Percentiles rank a stretch among this genome's conserved stretches.
Evolutionary conservation across 2,888 invertebrate genomes (phyloP).

Genomic region (Polyommatus iphigenia): DNA sequence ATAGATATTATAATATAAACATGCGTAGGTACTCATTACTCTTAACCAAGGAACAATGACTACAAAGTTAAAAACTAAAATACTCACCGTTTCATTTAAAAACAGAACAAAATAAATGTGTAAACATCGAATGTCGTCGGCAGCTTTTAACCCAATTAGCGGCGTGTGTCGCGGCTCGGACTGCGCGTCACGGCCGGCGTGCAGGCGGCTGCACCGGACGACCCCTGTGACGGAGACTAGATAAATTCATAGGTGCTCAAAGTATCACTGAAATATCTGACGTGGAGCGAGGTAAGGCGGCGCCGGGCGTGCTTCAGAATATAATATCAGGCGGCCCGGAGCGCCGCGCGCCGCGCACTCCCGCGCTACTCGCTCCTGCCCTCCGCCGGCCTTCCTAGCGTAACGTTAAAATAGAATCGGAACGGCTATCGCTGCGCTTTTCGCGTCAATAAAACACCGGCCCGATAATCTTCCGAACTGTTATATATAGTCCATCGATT

Average conservation of each 20-base stretch:
- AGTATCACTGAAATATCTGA: constrained; percentile 79
- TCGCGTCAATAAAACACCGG: constrained; percentile 74
- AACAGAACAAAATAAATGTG: constrained; percentile 23
- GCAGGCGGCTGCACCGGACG: constrained; percentile 70
- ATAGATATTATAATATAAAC: background rate
- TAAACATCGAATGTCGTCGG: constrained; percentile 28
- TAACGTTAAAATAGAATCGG: constrained; percentile 74
- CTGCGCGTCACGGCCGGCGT: constrained; percentile 41
- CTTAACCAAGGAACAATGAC: background rate
- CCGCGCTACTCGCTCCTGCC: constrained; percentile 51
- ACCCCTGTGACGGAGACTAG: constrained; percentile 72
- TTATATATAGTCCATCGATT: constrained; percentile 66
- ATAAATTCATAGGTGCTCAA: constrained; percentile 76
- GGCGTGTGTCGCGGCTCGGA: constrained; percentile 31
- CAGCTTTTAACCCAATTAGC: constrained; percentile 34
- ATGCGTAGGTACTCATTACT: background rate
- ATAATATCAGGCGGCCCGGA: constrained; percentile 76
- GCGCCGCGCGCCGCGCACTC: constrained; percentile 66
- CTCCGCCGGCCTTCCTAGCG: constrained; percentile 63
- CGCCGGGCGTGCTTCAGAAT: constrained; percentile 79
- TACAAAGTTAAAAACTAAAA: background rate
- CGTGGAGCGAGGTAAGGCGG: constrained; percentile 72
- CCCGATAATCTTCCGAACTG: constrained; percentile 61
- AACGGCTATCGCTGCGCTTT: constrained; percentile 63
- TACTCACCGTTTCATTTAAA: background rate